Evolutionary conservation across 2,797 vertebrate genomes (phyloP), one percentile per base, ranked within the genome.

Genomic region (Brachyrhaphis roseni): DNA sequence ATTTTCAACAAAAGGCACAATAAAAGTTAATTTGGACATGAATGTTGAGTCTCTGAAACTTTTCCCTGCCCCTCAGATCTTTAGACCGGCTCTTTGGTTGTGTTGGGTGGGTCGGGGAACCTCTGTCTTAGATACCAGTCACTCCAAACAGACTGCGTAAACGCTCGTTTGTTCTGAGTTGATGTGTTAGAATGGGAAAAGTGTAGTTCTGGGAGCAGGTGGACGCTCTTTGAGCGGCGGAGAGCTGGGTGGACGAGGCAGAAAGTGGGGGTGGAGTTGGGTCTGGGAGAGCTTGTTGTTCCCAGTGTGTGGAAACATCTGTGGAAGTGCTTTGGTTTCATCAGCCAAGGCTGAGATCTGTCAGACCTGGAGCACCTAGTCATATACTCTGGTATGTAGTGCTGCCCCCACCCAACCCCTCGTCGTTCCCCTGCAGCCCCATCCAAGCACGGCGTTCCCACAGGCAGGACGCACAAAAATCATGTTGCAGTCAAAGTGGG

Each of bases 381-480:
- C 95, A 95, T 95, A 95, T 84, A 86, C 94, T 95, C 90, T 96
- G 95, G 94, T 95, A 95, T 95, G 95, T 90, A 77, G 87, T 87
- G 90, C 81, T 92, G 86, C 90, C 87, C 90, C 93, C 93, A 87
- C 91, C 94, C 94, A 94, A 84, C 86, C 91, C 87, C 90, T 90
- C 83, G 86, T 89, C 78, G 80, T 81, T 89, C 89, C 88, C 87
- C 85, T 77, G 59, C 90, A 87, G 86, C 84, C 86, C 81, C 90
- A 34, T 86, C 89, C 87, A 84, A 82, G 83, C 80, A 85, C 82
- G 8, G 76, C 41, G 77, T 90, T 94, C 88, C 89, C 85, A 90
- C 85, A 89, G 88, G 84, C 88, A 20, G 85, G 82, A 89, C 74
- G n/a, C 86, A 88, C 90, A 76, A 84, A 83, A 79, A 82, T 79